phyloP scores from a whole-genome alignment of 2,797 vertebrate species.

The Spinus pinus region DNA sequence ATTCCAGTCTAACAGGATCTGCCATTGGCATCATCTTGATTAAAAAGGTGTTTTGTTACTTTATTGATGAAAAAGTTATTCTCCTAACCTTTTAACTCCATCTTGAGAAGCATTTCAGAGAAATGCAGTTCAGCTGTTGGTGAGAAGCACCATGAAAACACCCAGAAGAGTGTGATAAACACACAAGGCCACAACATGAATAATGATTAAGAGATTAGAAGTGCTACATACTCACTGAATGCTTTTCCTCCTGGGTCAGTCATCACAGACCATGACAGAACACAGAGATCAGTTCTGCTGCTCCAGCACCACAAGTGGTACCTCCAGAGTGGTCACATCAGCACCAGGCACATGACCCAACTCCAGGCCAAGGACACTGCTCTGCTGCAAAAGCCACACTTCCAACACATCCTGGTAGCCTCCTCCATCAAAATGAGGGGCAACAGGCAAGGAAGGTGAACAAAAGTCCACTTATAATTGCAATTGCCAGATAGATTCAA shows the following conservation, averaged over 20 bases:
- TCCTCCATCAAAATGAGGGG: neutral
- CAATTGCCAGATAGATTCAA: neutral
- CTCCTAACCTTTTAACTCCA: neutral
- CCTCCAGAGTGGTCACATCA: neutral
- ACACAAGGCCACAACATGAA: rapidly evolving
- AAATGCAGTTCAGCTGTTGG: neutral
- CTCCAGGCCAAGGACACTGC: neutral
- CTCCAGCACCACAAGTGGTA: neutral
- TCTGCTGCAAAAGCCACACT: neutral
- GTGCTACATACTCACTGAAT: neutral
- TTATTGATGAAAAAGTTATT: neutral
- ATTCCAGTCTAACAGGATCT: neutral
- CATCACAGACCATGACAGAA: neutral
- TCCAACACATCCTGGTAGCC: neutral
- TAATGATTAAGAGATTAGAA: neutral
- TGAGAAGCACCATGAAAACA: neutral
- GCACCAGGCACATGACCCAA: neutral
- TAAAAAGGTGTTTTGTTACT: neutral
- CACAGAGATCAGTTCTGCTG: neutral
- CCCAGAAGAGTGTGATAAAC: neutral
- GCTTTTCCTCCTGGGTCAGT: neutral
- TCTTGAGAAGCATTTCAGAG: neutral
- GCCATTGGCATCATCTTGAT: neutral
- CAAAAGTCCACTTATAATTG: neutral
- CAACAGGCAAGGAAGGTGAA: neutral